A percentile compares a stretch with the other conserved stretches of the same genome.
phyloP scores from a whole-genome alignment of 1,140 invertebrate species.

The Phymastichus coffea region DNA sequence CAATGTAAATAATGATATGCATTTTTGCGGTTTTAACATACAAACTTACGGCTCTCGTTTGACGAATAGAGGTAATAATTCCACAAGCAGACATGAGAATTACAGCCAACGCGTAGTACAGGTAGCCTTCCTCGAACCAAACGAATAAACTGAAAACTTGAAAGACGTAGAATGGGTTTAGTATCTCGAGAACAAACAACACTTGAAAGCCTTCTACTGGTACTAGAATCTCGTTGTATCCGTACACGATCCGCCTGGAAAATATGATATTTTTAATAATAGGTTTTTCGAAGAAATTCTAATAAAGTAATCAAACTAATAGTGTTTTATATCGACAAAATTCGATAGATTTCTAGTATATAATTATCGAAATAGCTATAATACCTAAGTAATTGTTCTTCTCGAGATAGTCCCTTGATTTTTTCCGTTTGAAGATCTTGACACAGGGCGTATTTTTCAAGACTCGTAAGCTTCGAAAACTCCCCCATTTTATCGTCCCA shows the following conservation, averaged over 20 bases:
- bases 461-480: constrained; percentile 66
- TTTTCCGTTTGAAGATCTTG: constrained; percentile 59
- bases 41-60: constrained; percentile 76
- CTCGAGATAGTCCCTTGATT: constrained; percentile 59
- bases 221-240: constrained; percentile 77
- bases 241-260: constrained; percentile 72
- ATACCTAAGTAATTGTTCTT: constrained; percentile 57
- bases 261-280: too few relatives aligned
- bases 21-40: too few relatives aligned
- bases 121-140: constrained; percentile 80
- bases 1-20: too few relatives aligned
- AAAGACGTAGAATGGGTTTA: constrained; percentile 71
- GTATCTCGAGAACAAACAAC: constrained; percentile 74
- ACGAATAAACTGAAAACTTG: constrained; percentile 83
- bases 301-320: too few relatives aligned
- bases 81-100: constrained; percentile 84
- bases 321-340: too few relatives aligned
- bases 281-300: too few relatives aligned
- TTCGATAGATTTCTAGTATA: too few relatives aligned
- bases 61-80: constrained; percentile 77
- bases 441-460: constrained; percentile 64
- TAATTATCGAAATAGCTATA: too few relatives aligned
- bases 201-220: constrained; percentile 71
- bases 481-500: constrained; percentile 64
- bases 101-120: constrained; percentile 85